A percentile compares a stretch with the other conserved stretches of the same genome.
phyloP scores from a whole-genome alignment of 2,113 vertebrate species.

The Muntiacus muntjak region DNA sequence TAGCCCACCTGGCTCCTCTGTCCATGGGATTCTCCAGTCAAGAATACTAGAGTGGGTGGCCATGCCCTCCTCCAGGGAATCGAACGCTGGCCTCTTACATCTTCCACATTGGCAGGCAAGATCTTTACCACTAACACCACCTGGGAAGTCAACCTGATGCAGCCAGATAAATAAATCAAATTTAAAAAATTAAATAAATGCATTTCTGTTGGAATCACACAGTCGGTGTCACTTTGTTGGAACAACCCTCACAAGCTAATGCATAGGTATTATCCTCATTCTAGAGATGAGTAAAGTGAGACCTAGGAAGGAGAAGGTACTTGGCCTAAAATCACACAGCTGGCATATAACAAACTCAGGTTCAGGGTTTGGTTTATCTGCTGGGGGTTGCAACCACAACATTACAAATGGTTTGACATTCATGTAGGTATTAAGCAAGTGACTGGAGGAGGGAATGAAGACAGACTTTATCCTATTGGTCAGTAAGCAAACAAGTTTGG shows the following conservation, averaged over 20 bases:
- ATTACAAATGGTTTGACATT: not conserved
- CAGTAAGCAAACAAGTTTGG: not conserved
- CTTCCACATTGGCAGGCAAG: not conserved
- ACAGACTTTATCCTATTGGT: not conserved
- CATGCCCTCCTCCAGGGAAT: not conserved
- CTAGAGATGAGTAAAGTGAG: not conserved
- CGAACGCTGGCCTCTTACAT: not conserved
- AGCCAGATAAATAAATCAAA: not conserved
- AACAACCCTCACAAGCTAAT: not conserved
- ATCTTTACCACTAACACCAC: not conserved
- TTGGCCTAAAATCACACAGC: not conserved
- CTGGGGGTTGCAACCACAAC: not conserved
- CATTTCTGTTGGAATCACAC: not conserved
- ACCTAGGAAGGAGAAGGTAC: not conserved
- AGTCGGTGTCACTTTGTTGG: not conserved
- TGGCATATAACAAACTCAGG: not conserved
- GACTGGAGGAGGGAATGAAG: not conserved
- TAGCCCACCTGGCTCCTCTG: not conserved
- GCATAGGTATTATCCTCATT: not conserved
- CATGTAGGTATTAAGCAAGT: not conserved
- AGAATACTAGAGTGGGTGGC: not conserved
- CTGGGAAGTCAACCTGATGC: not conserved
- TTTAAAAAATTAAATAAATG: not conserved
- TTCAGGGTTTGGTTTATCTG: not conserved
- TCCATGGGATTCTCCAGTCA: not conserved